phyloP scores from a whole-genome alignment of 2,113 vertebrate species.

The Polypterus bichir region DNA sequence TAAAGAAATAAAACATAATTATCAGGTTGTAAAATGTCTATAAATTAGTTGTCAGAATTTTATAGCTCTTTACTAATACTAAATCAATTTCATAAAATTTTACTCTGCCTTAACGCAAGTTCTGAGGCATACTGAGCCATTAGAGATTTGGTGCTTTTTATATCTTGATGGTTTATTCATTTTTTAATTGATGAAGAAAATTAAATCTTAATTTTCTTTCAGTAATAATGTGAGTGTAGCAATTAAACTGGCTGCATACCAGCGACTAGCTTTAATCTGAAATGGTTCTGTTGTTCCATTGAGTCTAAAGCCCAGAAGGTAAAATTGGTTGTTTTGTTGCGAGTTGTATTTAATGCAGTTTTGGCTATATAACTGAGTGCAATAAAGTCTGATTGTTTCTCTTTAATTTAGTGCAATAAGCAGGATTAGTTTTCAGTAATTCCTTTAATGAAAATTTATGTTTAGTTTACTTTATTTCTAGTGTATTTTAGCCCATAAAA shows the following conservation, averaged over 20 bases:
- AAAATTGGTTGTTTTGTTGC: conserved; percentile 54
- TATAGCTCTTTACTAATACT: conserved; percentile 20
- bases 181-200: conserved; percentile 33
- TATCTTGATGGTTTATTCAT: conserved; percentile 35
- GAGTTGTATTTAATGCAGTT: conserved; percentile 54
- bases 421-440: conserved; percentile 24
- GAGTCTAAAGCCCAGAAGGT: conserved; percentile 42
- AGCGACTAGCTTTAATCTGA: conserved; percentile 38
- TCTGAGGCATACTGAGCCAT: conserved; percentile 15
- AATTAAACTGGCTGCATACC: conserved; percentile 25
- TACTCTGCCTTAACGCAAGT: conserved; percentile 20
- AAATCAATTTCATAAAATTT: conserved; percentile 19
- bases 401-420: conserved; percentile 55
- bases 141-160: conserved; percentile 25
- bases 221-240: conserved; percentile 34
- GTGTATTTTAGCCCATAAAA: not conserved
- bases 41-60: conserved; percentile 24
- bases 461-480: conserved; percentile 13
- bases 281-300: conserved; percentile 28
- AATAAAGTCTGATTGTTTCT: conserved; percentile 36
- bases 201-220: conserved; percentile 42
- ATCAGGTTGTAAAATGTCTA: conserved; percentile 11
- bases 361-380: conserved; percentile 55
- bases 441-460: conserved; percentile 29
- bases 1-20: not conserved